These are phyloP conservation scores for Agonum fuliginosum DNA, from an alignment of 2,888 invertebrate species.

Conservation along the genomic window DNA sequence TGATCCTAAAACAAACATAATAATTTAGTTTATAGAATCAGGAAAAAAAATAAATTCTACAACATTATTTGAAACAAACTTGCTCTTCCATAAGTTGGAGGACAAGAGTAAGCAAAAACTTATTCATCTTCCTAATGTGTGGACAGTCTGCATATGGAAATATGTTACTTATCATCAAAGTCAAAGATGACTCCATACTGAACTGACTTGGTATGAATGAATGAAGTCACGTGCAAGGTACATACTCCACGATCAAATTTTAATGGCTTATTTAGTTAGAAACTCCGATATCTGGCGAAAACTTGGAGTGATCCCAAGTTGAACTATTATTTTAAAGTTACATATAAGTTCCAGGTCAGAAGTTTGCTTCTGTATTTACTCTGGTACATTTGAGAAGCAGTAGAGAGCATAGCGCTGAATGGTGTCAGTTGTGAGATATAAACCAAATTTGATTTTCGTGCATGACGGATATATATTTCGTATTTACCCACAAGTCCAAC, in stretches of 20 bases:
- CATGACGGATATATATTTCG: slow-evolving; percentile 36
- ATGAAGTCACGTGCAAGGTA: neutral
- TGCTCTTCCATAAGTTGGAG: no score
- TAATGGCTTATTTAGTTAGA: slow-evolving; percentile 19
- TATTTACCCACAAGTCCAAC: slow-evolving; percentile 24
- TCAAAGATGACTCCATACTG: neutral
- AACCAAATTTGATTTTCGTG: slow-evolving; percentile 38
- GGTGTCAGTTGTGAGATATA: slow-evolving; percentile 11
- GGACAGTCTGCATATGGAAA: no score
- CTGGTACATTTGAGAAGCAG: neutral
- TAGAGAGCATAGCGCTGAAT: neutral
- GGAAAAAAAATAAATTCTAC: no score
- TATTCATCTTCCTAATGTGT: no score
- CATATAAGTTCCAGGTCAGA: slow-evolving; percentile 30
- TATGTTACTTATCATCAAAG: neutral
- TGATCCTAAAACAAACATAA: no score
- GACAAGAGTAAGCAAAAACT: no score
- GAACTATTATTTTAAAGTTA: slow-evolving; percentile 37
- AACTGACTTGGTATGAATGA: neutral
- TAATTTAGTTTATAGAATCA: no score
- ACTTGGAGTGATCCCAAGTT: slow-evolving; percentile 17
- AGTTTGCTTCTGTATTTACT: slow-evolving; percentile 14
- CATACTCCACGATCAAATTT: neutral
- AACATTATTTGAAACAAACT: no score
- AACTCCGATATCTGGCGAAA: slow-evolving; percentile 11